Base-by-base conservation (phyloP, 2,888 invertebrate genomes). In the Dioctria linearis region DNA sequence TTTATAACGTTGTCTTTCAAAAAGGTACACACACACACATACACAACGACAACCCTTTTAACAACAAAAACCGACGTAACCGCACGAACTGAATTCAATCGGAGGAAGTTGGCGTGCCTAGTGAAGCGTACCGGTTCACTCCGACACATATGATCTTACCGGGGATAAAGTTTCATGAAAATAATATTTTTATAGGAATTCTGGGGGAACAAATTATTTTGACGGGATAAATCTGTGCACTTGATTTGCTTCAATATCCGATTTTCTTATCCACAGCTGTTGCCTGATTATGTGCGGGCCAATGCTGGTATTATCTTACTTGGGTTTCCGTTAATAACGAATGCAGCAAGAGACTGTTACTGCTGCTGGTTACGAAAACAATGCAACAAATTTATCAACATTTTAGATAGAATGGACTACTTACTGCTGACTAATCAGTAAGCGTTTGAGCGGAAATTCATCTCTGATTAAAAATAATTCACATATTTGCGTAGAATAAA, bases 241-340 rank as follows among this genome's bases (percentile, higher is more conserved):
- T 75, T 75, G 75, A 75, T 75, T 75, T 75, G 75, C 75, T 75
- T 75, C 75, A 75, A 59, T 61, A 75, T 71, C 71, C 71, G 71
- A 71, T 71, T 39, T 67, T 67, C 67, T 67, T 67, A 71, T 54
- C 54, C 51, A 37, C 71, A 71, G 51, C 71, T 71, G 71, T 71
- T 71, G 39, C 71, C 39, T 39, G 25, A 25, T 25, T 39, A 71
- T 71, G 71, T 71, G 71, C 71, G 71, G 71, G 71, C 71, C 71
- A 5, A 71, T 71, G 71, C 71, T 71, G 71, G 71, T 71, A 54
- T 71, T 71, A 71, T 71, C 71, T 71, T 71, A 51, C 71, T 71
- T 71, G 37, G 71, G 71, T 71, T 71, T 71, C 71, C 71, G 54
- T 54, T 54, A 71, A 71, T 54, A n/a, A n/a, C n/a, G 71, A 67